These are phyloP conservation scores for Dryoscopus gambensis DNA, from an alignment of 2,113 vertebrate genomes.

Conservation along the genomic window DNA sequence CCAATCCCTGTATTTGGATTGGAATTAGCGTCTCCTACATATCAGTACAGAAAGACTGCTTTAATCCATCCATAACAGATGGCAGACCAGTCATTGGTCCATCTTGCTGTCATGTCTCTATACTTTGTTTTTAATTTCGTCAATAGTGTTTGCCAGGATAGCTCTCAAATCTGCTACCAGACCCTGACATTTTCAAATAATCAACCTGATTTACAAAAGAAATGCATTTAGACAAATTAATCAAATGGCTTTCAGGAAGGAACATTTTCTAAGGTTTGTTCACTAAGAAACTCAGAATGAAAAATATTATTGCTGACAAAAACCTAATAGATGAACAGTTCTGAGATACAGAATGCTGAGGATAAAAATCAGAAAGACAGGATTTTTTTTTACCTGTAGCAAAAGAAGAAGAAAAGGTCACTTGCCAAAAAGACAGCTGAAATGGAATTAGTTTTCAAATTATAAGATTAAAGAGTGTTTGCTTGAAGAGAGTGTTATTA, in stretches of 20 bases:
- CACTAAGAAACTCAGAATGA: slow-evolving; percentile 54
- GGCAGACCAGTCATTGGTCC: background rate
- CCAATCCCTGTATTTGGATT: background rate
- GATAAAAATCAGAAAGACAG: slow-evolving; percentile 47
- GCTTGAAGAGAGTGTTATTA: slow-evolving; percentile 63
- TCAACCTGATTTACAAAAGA: slow-evolving; percentile 64
- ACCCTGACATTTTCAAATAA: slow-evolving; percentile 69
- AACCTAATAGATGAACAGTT: slow-evolving; percentile 45
- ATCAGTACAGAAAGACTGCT: background rate
- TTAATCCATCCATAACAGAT: background rate
- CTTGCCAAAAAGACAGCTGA: slow-evolving; percentile 55
- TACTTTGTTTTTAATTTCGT: slow-evolving; percentile 28
- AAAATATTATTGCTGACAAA: slow-evolving; percentile 69
- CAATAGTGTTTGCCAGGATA: slow-evolving; percentile 41
- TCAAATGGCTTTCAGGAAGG: slow-evolving; percentile 38
- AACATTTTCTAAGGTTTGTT: slow-evolving; percentile 50
- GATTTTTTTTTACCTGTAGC: slow-evolving; percentile 47
- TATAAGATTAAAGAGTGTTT: slow-evolving; percentile 69
- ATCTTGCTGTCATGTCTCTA: slow-evolving; percentile 13
- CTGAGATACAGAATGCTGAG: slow-evolving; percentile 48
- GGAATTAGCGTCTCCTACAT: background rate
- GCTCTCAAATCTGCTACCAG: slow-evolving; percentile 42
- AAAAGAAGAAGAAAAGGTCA: slow-evolving; percentile 66
- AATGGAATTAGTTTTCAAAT: slow-evolving; percentile 73
- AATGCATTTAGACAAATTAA: slow-evolving; percentile 73